These are phyloP conservation scores for Junonia oenone DNA, from an alignment of 2,888 invertebrate species.

Conservation along the genomic window DNA sequence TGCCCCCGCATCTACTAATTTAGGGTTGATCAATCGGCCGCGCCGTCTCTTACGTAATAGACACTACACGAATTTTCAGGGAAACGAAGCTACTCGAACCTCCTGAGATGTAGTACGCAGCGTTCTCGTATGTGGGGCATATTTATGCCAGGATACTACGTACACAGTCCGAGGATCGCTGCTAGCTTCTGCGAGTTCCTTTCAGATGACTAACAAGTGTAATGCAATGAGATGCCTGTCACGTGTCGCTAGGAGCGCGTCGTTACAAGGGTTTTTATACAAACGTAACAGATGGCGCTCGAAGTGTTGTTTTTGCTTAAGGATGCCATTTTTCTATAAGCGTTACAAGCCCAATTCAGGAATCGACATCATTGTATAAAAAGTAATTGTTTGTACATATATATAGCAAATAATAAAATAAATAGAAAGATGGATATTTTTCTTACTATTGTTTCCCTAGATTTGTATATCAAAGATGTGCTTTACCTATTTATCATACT, in stretches of 20 bases:
- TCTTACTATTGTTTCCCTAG: no score
- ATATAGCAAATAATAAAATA: no score
- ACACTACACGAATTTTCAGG: constrained; percentile 44
- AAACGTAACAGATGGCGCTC: constrained; percentile 24
- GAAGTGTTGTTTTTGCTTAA: neutral
- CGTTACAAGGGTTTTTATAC: constrained; percentile 7
- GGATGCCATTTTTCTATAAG: neutral
- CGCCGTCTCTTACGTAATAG: constrained; percentile 61
- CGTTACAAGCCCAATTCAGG: neutral
- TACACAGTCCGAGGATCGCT: neutral
- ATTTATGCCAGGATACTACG: neutral
- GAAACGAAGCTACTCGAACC: neutral
- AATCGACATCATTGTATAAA: neutral
- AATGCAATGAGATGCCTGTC: neutral
- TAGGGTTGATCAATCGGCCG: constrained; percentile 76
- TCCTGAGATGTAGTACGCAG: neutral
- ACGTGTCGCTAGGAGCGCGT: constrained; percentile 8
- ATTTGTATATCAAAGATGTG: no score
- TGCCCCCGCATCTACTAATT: constrained; percentile 66
- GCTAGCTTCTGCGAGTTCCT: neutral
- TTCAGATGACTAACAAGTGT: neutral
- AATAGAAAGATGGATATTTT: no score
- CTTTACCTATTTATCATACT: no score
- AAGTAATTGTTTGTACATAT: neutral
- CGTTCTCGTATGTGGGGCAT: neutral